Evolutionary conservation across 1,140 invertebrate genomes (phyloP).

Genomic region (Microplitis mediator): DNA sequence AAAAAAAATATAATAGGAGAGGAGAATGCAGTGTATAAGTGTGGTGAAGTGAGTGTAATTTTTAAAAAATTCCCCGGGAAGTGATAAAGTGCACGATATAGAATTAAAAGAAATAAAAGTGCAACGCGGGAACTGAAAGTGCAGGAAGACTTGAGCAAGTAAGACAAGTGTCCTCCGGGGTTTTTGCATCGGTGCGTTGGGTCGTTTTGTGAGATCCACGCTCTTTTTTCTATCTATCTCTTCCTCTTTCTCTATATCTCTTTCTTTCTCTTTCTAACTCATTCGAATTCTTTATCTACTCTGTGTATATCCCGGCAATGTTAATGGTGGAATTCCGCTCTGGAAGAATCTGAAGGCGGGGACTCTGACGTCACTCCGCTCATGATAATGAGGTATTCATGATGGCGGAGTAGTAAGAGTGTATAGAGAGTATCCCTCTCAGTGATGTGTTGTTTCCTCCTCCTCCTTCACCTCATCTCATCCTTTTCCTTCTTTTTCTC

Average conservation of each 20-base stretch:
- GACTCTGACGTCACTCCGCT: conserved; percentile 74
- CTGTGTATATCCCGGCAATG: conserved; percentile 42
- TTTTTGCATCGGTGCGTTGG: conserved; percentile 5
- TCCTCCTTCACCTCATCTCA: neutral
- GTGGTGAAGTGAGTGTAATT: conserved; percentile 22
- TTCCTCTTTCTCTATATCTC: neutral
- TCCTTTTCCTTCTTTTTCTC: conserved; percentile 21
- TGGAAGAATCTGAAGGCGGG: conserved; percentile 70
- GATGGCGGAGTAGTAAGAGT: conserved; percentile 74
- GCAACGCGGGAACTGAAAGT: neutral
- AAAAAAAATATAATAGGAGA: neutral
- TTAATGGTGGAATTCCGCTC: conserved; percentile 74
- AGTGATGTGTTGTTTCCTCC: conserved; percentile 1
- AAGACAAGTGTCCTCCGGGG: neutral
- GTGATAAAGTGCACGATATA: conserved; percentile 12
- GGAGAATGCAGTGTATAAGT: conserved; percentile 6
- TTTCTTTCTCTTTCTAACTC: neutral
- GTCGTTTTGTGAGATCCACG: neutral
- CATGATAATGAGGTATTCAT: conserved; percentile 84
- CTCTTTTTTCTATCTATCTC: neutral
- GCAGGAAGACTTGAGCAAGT: neutral
- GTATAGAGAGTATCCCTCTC: conserved; percentile 37
- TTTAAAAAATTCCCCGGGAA: neutral
- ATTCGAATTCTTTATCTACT: conserved; percentile 5
- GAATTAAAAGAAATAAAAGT: conserved; percentile 7